A percentile compares a stretch with the other conserved stretches of the same genome.
Conservation (phyloP, 2,113 vertebrate genomes). For the Oreotragus oreotragus region DNA sequence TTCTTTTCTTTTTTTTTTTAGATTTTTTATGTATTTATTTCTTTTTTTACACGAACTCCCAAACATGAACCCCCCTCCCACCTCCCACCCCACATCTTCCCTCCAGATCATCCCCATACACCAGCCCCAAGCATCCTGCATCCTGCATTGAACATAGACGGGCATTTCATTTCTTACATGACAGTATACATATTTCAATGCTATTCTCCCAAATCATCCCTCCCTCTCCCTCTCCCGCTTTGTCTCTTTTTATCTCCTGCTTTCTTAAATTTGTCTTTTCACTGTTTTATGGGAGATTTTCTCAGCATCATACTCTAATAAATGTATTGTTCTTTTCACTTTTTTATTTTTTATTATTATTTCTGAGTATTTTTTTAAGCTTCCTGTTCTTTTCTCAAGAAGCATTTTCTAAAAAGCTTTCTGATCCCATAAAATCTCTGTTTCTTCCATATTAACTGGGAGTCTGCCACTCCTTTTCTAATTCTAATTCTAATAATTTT, state of each 20-base stretch:
- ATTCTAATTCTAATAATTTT: not conserved
- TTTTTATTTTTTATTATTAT: not conserved
- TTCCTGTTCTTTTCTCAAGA: not conserved
- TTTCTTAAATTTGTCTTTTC: not conserved
- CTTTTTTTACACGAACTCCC: no score
- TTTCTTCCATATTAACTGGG: not conserved
- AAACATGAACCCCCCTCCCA: no score
- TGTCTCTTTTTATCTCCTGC: not conserved
- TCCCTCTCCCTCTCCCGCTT: no score
- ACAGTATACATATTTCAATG: no score
- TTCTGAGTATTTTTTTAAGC: not conserved
- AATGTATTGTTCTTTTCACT: not conserved
- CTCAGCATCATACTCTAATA: not conserved
- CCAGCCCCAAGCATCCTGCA: no score
- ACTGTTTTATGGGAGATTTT: not conserved
- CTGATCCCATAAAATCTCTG: not conserved
- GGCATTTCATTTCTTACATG: no score
- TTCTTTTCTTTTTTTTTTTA: no score
- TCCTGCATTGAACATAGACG: no score
- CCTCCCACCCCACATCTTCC: no score
- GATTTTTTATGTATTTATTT: no score
- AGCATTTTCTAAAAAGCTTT: not conserved
- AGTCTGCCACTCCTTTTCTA: not conserved
- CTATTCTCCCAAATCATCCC: no score
- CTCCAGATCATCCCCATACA: no score